Base-by-base conservation (phyloP, 2,888 invertebrate genomes). In the Megamerina dolium region DNA sequence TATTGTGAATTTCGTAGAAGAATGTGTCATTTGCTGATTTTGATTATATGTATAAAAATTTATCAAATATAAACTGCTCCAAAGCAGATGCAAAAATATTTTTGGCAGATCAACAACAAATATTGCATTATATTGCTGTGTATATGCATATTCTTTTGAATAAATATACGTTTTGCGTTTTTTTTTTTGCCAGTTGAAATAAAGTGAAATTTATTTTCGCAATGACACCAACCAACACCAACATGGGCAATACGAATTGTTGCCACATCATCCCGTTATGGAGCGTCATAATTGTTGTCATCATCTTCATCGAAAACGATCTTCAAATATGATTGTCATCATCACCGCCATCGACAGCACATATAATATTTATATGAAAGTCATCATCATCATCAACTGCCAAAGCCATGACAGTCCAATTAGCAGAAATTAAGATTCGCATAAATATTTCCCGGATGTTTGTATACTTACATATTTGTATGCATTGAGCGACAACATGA, bases 381-480 rank as follows among this genome's bases (percentile, higher is more conserved):
- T n/a, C n/a, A n/a, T n/a, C 31, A 20, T 4, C 29, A 32, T 2
- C 20, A 17, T 27, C 43, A 46, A 31, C 43, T 45, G 37, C 47
- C 48, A 46, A 48, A 46, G 48, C 45, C 47, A 56, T 61, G 63
- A 61, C 64, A 63, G 58, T 54, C 65, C 61, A 64, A 64, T 64
- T 64, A 64, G 64, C 62, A 64, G 48, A 57, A 56, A 56, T 55
- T 53, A 56, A 50, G 51, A 45, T 51, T 46, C 54, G 45, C 48
- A 59, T 48, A 53, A 53, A 51, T 53, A 50, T 48, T 46, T 51
- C 33, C 50, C 54, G 55, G 52, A 53, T 55, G 51, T 51, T 19
- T 17, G 17, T 3, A 36, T 3, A 4, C 23, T 8, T 12, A 34
- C 3, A 19, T 19, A 14, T 35, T 19, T 34, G n/a, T n/a, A n/a